Evolutionary conservation across 2,113 vertebrate species (phyloP), one percentile per base, ranked within the genome.

Genomic region (Oenanthe melanoleuca): DNA sequence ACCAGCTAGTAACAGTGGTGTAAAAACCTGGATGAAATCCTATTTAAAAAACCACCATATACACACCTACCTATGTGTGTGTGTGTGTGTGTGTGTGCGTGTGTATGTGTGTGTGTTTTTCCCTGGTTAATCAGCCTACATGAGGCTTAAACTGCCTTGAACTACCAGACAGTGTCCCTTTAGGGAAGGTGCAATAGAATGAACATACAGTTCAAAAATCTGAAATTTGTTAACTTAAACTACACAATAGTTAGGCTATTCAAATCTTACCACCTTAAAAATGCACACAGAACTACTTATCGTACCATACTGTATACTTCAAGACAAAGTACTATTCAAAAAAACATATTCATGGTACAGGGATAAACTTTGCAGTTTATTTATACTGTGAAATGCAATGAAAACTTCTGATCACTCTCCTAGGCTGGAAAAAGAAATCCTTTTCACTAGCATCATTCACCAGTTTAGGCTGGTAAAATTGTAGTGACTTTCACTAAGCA

Each of bases 291-390:
- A 97, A 95, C 92, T 97, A 96, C 79, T 93, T 95, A 92, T 96
- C 96, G 95, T 97, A 97, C 95, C 96, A 94, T 97, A 97, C 78
- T 44, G 92, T 57, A 93, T 96, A 97, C 89, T 94, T 96, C 81
- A 95, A 97, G 94, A 96, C 95, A 97, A 95, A 91, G 86, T 96
- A 96, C 90, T 96, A 94, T 88, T 95, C 57, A 96, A 97, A 97
- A 97, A 97, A 97, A 95, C 97, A 97, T 97, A 97, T 97, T 96
- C 75, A 18, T 98, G 97, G 96, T 96, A 95, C 90, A 98, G 96
- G 97, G 95, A 97, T 98, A 97, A 98, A 97, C 96, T 97, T 96
- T 93, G 95, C 91, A 92, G 92, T 98, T 98, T 98, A 97, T 97
- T 98, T 96, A 97, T 97, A 96, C 59, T 96, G 96, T 97, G 97